Base-by-base conservation (phyloP, 2,113 vertebrate genomes). In the Gobius niger region DNA sequence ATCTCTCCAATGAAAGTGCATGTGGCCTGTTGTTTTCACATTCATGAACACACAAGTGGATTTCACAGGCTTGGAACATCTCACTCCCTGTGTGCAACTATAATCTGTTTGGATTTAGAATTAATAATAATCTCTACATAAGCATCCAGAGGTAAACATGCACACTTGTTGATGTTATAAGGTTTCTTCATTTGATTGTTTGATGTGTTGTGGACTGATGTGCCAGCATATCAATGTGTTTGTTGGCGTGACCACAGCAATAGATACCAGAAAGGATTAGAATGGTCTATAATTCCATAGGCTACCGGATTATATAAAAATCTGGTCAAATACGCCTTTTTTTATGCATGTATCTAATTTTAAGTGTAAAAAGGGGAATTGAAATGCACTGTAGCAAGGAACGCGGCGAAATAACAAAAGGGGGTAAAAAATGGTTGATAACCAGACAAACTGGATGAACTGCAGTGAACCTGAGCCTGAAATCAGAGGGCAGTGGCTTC, bases 241-340 rank as follows among this genome's bases (percentile, higher is more conserved):
- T 71, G 3, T 5, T 14, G 65, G 63, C 5, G 16, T 53, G 71
- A 63, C 44, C 34, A 64, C 53, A 62, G 68, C 2, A 2, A 53
- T 40, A 72, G 67, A 73, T 84, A 74, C 46, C 59, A 64, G 42
- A 6, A n/a, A 47, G 74, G 82, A 85, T 86, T 77, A 81, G 53
- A 54, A 10, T 63, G 68, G 67, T 72, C 85, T 72, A 72, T 79
- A 79, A 83, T 74, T 66, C 80, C 77, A 72, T 72, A 67, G 68
- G 24, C 24, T 34, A 34, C 24, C 56, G 68, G 63, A 80, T 89
- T 85, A 85, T 70, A 24, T 80, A 77, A 86, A 16, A 60, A 67
- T 54, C 78, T 87, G 62, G 79, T 63, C 72, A 80, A 72, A 86
- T 82, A 15, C 5, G 14, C 14, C 14, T 50, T 34, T 4, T 34